Evolutionary conservation across 2,113 vertebrate genomes (phyloP), one percentile per base, ranked within the genome.

Genomic region (Gymnorhina tibicen): DNA sequence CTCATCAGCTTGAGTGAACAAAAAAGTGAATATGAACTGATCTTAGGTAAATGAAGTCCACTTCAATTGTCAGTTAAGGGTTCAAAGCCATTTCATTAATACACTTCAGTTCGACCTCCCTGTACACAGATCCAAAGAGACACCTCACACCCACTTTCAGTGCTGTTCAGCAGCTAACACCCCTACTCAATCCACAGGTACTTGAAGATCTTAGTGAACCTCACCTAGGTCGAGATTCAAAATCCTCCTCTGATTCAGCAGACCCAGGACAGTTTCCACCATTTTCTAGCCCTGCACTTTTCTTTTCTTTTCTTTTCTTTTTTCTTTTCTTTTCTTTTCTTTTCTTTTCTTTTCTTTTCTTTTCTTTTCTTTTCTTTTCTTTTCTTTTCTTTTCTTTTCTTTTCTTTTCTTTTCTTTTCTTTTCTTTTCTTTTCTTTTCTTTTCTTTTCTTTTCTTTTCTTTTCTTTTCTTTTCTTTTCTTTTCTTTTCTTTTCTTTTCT

Each of bases 31-130:
- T 70, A 59, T 76, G 58, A 87, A 53, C 91, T 59, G 60, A 90
- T 85, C 82, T 82, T 69, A 90, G 52, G 49, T 85, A 89, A 94
- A 95, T 85, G 30, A 92, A 93, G 84, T 76, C 82, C 70, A 68
- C 79, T 87, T 72, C 66, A 93, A 7, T 35, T 83, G 58, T 52
- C 76, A 91, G 15, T 87, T 72, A 78, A 59, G 37, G 8, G 33
- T 91, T 91, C 67, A 86, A 91, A 92, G 53, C 35, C 59, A 80
- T 64, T 79, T 79, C 72, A 89, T 77, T 77, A 87, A 82, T 26
- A 32, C 16, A 86, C 26, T 86, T 80, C 58, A 76, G 56, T 67
- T 68, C 87, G 28, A 83, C 46, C 22, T 84, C 58, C n/a, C 6
- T 67, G 21, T 44, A 16, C 63, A 28, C 21, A 47, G 49, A 64